Conservation (phyloP, 2,888 invertebrate genomes). For the Xanthorhoe spadicearia region DNA sequence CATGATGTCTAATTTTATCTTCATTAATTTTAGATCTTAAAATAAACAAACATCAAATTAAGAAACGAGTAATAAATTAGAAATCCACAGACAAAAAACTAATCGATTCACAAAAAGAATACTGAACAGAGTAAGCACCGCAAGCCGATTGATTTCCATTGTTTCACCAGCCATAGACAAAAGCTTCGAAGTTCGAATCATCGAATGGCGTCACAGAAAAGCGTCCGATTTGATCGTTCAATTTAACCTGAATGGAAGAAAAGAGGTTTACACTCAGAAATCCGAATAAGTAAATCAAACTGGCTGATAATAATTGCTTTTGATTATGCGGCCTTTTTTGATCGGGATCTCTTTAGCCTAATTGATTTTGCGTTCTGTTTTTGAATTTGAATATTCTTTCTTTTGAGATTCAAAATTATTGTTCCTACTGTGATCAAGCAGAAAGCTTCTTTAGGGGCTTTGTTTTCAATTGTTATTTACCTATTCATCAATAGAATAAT, state of each 20-base stretch:
- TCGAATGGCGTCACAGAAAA: conserved; percentile 31
- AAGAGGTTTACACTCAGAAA: conserved; percentile 76
- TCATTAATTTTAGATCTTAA: too few relatives aligned
- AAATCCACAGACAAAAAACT: conserved; percentile 16
- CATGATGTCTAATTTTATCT: too few relatives aligned
- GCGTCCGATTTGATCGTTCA: conserved; percentile 73
- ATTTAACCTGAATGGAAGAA: conserved; percentile 77
- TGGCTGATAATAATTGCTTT: conserved; percentile 70
- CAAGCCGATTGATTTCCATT: conserved; percentile 68
- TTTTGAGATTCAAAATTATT: conserved; percentile 10
- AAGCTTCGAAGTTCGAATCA: conserved; percentile 30
- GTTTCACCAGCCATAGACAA: conserved; percentile 54
- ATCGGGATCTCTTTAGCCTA: conserved; percentile 54
- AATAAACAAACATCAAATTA: neutral
- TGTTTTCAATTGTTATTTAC: too few relatives aligned
- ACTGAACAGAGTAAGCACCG: conserved; percentile 48
- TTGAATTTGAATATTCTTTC: conserved; percentile 46
- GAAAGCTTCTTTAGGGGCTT: neutral
- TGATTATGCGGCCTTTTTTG: conserved; percentile 57
- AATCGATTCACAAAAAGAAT: conserved; percentile 40
- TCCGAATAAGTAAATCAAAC: conserved; percentile 80
- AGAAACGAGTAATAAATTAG: conserved; percentile 13
- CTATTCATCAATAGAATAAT: too few relatives aligned
- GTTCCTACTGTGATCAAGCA: too few relatives aligned
- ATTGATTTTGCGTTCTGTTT: conserved; percentile 51